Evolutionary conservation across 2,888 invertebrate genomes (phyloP), one percentile per base, ranked within the genome.

Genomic region (Adela reaumurella): DNA sequence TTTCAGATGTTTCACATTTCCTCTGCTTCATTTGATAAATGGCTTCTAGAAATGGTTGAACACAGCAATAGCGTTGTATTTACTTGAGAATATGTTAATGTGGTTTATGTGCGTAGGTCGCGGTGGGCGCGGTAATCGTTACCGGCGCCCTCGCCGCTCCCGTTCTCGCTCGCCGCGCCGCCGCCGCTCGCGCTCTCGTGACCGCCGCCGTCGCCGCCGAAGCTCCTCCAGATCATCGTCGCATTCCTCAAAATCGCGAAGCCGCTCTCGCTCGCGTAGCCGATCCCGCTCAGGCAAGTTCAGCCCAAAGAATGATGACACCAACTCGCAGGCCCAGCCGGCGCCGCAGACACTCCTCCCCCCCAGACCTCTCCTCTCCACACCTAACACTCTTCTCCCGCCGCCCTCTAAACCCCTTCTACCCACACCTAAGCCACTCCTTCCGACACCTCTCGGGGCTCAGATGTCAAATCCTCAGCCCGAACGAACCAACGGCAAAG

Each of bases 211-310:
- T 54, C 72, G 74, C 44, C 71, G 76, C 56, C 67, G 76, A 50
- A 72, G 65, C 65, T 69, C 74, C 63, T 71, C 72, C 11, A 72
- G 74, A 47, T 63, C 70, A 51, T 74, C 76, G n/a, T 76, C 74
- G 14, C 66, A 74, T 55, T 73, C 72, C 68, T 63, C 64, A 51
- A 74, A 76, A 2, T 74, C 76, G 53, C 62, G 58, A 47, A 55
- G 52, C 28, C 54, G 56, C 51, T 71, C 71, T 51, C 74, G 74
- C 47, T 74, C 69, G 50, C 72, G 74, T 58, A 70, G 70, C 68
- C 71, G 69, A 56, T 76, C 72, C 59, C 76, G 77, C 61, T 77
- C 79, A 80, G 79, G 79, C 80, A 80, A 80, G 78, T 79, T 74
- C 69, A 76, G 76, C 69, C 49, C 46, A 53, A 59, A 56, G 58